Conservation (phyloP, 30 jellyfish, hydroid and myxozoan species). For the Cassiopea andromeda region DNA sequence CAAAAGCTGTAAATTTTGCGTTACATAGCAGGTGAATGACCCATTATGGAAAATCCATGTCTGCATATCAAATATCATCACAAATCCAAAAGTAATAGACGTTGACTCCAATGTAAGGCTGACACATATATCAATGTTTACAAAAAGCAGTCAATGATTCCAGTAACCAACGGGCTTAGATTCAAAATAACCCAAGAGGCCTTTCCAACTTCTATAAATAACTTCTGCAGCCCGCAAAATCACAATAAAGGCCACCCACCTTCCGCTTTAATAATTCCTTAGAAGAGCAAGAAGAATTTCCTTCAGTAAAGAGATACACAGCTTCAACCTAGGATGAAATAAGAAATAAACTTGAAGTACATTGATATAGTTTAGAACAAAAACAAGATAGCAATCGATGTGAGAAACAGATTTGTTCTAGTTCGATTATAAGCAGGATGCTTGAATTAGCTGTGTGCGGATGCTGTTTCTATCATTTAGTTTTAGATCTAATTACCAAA, state of each 20-base stretch:
- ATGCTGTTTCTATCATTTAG: too few relatives aligned
- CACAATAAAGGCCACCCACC: constrained; percentile 30
- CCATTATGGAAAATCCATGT: too few relatives aligned
- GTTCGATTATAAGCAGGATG: neutral
- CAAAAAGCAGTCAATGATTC: too few relatives aligned
- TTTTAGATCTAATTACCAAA: too few relatives aligned
- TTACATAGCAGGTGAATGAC: neutral
- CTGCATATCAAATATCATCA: neutral
- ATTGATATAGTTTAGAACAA: neutral
- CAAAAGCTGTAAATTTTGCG: neutral
- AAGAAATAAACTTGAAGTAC: neutral
- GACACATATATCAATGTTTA: too few relatives aligned
- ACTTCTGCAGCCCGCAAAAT: too few relatives aligned
- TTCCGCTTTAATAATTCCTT: constrained; percentile 75
- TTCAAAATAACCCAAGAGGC: too few relatives aligned
- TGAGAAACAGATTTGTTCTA: too few relatives aligned
- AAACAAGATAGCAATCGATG: too few relatives aligned
- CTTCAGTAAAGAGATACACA: constrained; percentile 85
- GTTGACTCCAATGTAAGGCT: too few relatives aligned
- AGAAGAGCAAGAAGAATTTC: constrained; percentile 68
- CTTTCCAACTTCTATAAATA: too few relatives aligned
- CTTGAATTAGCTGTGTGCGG: neutral
- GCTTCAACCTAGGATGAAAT: constrained; percentile 78
- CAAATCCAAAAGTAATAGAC: neutral
- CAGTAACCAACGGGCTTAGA: too few relatives aligned